Conservation (phyloP, 2,113 vertebrate genomes). For the Urocolius indicus region DNA sequence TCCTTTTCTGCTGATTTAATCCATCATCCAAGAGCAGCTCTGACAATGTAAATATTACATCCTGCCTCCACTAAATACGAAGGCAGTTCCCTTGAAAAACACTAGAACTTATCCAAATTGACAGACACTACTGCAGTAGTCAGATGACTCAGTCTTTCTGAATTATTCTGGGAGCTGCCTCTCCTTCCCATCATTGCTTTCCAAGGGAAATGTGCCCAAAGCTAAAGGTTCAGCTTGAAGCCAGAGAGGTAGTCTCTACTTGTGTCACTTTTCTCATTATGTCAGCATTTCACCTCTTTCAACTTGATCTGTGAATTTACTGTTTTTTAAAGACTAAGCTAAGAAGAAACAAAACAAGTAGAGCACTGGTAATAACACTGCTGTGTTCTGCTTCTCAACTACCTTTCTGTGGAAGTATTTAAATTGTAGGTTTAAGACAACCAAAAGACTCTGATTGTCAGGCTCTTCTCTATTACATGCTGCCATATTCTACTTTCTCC, state of each 20-base stretch:
- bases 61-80: background rate
- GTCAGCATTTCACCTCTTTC: background rate
- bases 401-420: background rate
- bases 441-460: background rate
- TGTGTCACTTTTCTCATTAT: background rate
- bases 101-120: background rate
- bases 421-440: background rate
- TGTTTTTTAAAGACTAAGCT: background rate
- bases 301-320: background rate
- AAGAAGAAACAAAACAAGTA: background rate
- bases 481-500: background rate
- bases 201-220: background rate
- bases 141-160: background rate
- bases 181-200: background rate
- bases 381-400: background rate
- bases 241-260: background rate
- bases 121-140: background rate
- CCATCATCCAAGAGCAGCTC: background rate
- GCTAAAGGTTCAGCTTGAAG: slow-evolving; percentile 1
- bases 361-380: background rate
- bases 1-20: background rate
- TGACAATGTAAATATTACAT: background rate
- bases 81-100: background rate
- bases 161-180: background rate
- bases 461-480: background rate